Conservation (phyloP, 2,888 invertebrate species). For the Himalopsyche japonica region DNA sequence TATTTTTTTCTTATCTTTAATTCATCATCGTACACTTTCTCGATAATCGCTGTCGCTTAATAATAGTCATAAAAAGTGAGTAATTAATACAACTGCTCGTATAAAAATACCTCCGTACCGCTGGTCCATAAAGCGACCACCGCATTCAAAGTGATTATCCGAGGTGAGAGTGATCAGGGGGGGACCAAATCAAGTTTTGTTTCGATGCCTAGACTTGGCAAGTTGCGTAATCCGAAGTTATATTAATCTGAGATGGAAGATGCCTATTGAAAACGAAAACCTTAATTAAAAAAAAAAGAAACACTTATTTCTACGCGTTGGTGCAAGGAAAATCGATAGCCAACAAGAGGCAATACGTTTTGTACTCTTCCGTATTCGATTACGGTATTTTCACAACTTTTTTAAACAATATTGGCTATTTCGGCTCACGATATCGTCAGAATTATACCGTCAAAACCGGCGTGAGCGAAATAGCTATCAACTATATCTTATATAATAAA, state of each 20-base stretch:
- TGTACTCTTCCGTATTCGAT: background rate
- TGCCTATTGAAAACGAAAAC: background rate
- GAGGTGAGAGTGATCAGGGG: background rate
- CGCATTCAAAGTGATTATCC: background rate
- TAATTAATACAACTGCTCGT: background rate
- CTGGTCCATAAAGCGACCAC: background rate
- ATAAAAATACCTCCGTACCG: background rate
- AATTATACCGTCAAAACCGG: too few relatives aligned
- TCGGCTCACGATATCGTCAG: too few relatives aligned
- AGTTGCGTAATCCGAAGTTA: background rate
- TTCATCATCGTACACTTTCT: conserved; percentile 8
- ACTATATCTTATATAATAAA: too few relatives aligned
- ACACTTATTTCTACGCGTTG: background rate
- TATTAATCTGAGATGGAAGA: background rate
- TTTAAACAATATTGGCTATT: too few relatives aligned
- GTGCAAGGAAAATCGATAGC: background rate
- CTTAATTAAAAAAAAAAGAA: background rate
- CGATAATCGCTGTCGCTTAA: conserved; percentile 12
- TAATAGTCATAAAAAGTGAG: background rate
- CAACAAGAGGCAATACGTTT: background rate
- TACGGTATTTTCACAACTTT: too few relatives aligned
- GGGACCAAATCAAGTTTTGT: background rate
- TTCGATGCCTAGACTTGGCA: background rate
- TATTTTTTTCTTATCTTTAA: background rate
- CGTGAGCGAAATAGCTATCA: too few relatives aligned